These are phyloP conservation scores for Tiliqua scincoides DNA, from an alignment of 2,113 vertebrate species.

Conservation along the genomic window DNA sequence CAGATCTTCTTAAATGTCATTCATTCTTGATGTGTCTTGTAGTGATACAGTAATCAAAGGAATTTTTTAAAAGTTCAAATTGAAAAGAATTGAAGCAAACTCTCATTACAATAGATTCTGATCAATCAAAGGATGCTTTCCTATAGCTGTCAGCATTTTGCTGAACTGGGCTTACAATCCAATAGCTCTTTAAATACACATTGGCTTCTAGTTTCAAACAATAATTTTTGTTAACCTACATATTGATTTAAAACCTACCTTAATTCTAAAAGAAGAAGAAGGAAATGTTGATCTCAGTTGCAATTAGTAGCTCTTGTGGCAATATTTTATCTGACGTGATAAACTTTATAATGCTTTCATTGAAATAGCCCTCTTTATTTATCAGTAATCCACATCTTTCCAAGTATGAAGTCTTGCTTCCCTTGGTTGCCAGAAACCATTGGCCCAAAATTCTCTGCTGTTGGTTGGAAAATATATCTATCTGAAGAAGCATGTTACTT, in stretches of 20 bases:
- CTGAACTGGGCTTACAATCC: slow-evolving; percentile 62
- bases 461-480: not conserved
- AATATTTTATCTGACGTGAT: not conserved
- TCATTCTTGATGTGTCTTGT: slow-evolving; percentile 67
- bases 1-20: slow-evolving; percentile 56
- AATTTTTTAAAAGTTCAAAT: slow-evolving; percentile 59
- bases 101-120: slow-evolving; percentile 49
- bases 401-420: not conserved
- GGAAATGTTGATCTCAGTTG: slow-evolving; percentile 12
- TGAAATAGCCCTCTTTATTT: not conserved
- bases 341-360: not conserved
- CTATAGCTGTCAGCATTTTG: slow-evolving; percentile 52
- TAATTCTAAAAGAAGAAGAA: slow-evolving; percentile 44
- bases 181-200: slow-evolving; percentile 61
- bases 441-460: not conserved
- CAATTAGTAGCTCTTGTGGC: not conserved
- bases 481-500: not conserved
- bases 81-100: slow-evolving; percentile 62
- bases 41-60: not conserved
- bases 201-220: slow-evolving; percentile 59
- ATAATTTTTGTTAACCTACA: not conserved
- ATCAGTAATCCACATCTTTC: not conserved
- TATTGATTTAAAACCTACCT: not conserved
- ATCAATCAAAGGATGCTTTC: slow-evolving; percentile 54
- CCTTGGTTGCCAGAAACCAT: not conserved